Evolutionary conservation across 1,140 invertebrate species (phyloP).

Genomic region (Lasioglossum baleicum): DNA sequence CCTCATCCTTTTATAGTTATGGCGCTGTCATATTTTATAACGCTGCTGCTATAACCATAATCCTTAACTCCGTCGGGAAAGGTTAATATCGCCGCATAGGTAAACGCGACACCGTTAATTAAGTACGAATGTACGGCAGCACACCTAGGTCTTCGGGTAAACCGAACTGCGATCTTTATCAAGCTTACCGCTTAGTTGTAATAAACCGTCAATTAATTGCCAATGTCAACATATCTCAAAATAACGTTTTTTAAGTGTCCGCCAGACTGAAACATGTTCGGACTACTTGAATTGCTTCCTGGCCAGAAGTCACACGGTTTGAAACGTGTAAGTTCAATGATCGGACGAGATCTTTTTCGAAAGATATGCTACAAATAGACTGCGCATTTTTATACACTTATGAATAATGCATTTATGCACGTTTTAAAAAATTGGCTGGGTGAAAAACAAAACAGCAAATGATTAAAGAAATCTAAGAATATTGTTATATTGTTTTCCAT

Average conservation of each 20-base stretch:
- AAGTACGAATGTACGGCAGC: background rate
- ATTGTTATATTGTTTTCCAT: too few species aligned
- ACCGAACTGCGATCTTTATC: background rate
- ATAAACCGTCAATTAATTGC: background rate
- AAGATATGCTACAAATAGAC: too few species aligned
- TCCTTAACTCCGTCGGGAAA: background rate
- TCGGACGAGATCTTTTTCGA: too few species aligned
- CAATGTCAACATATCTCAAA: background rate
- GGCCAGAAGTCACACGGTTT: too few species aligned
- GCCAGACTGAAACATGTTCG: too few species aligned
- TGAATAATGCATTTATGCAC: too few species aligned
- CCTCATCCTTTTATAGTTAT: slow-evolving; percentile 9
- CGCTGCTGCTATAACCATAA: slow-evolving; percentile 19
- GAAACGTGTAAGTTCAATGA: too few species aligned
- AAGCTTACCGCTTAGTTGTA: background rate
- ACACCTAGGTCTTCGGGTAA: background rate
- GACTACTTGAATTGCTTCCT: too few species aligned
- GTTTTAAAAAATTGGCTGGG: too few species aligned
- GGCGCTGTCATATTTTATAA: slow-evolving; percentile 7
- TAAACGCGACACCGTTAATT: slow-evolving; percentile 20
- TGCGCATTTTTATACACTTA: too few species aligned
- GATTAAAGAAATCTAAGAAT: too few species aligned
- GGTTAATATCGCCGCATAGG: background rate
- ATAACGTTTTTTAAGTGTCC: background rate
- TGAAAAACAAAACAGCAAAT: too few species aligned